Conservation (phyloP, 2,888 invertebrate species). For the Dryadula phaetusa region DNA sequence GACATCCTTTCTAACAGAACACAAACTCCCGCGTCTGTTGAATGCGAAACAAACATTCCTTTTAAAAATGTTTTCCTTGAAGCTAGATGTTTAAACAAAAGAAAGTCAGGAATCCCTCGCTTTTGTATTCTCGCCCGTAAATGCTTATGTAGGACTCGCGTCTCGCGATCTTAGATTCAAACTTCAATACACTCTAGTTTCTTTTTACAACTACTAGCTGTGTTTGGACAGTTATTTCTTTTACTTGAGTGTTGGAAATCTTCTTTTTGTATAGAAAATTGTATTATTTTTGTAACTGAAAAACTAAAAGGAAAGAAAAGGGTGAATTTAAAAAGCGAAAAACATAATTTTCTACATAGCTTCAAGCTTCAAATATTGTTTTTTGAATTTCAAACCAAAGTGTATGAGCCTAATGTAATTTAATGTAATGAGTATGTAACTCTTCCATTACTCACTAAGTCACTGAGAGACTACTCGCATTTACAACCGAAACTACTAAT, state of each 20-base stretch:
- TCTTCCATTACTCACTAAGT: no score
- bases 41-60: constrained; percentile 30
- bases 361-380: no score
- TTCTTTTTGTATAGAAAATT: no score
- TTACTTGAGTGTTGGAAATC: not conserved
- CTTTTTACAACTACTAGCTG: not conserved
- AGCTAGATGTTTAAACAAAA: constrained; percentile 27
- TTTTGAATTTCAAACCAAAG: no score
- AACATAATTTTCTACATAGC: no score
- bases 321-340: no score
- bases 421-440: no score
- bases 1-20: constrained; percentile 25
- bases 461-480: no score
- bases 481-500: no score
- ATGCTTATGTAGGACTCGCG: constrained; percentile 23
- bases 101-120: constrained; percentile 14
- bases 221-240: not conserved
- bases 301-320: no score
- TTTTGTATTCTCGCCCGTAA: constrained; percentile 22
- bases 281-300: no score
- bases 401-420: no score
- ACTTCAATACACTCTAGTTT: not conserved
- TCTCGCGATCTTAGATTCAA: not conserved
- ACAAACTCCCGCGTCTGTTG: constrained; percentile 26
- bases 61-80: constrained; percentile 29